A percentile compares a stretch with the other conserved stretches of the same genome.
phyloP scores from a whole-genome alignment of 1,140 invertebrate genomes.

The Heterodera carotae region DNA sequence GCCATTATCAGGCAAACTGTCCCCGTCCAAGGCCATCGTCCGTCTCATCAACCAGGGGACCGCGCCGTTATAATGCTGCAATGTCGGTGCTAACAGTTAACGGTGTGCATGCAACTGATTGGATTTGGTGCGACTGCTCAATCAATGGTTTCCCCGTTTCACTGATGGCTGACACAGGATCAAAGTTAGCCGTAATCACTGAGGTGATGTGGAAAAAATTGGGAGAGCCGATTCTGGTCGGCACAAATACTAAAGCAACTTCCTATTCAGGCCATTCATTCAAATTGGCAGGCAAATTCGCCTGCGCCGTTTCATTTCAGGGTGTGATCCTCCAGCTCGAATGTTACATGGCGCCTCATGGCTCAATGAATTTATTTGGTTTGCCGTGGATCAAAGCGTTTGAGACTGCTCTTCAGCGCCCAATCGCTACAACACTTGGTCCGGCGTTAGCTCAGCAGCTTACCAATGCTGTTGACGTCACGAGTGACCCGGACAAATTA shows the following conservation, averaged over 20 bases:
- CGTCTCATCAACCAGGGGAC: no score
- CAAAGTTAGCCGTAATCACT: not conserved
- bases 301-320: not conserved
- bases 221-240: not conserved
- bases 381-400: slow-evolving; percentile 14
- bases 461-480: not conserved
- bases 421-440: slow-evolving; percentile 8
- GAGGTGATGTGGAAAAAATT: not conserved
- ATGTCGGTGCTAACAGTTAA: not conserved
- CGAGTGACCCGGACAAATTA: not conserved
- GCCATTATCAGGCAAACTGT: not conserved
- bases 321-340: not conserved
- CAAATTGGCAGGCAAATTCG: not conserved
- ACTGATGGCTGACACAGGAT: not conserved
- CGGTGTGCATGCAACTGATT: not conserved
- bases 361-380: slow-evolving; percentile 4
- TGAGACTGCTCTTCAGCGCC: not conserved
- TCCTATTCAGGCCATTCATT: not conserved
- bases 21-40: not conserved
- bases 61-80: no score
- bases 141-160: not conserved
- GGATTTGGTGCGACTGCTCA: not conserved
- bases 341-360: not conserved
- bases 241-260: not conserved
- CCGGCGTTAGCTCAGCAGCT: not conserved